Base-by-base conservation (phyloP, 2,888 invertebrate species). In the Drepana falcataria region DNA sequence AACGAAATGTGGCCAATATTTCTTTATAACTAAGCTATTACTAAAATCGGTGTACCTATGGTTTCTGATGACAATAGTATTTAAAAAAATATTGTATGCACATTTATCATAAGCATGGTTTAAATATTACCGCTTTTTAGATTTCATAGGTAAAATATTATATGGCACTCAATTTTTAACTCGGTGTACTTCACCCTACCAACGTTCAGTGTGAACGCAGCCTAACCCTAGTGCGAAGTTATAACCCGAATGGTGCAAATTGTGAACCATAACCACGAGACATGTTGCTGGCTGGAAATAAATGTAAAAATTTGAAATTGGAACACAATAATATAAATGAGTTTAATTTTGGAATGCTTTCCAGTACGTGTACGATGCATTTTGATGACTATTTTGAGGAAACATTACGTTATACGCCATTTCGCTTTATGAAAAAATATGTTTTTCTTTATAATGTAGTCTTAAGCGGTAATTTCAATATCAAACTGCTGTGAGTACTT, bases 211-310 rank as follows among this genome's bases (percentile, higher is more conserved):
- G 41, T 55, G 51, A 47, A 60, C 66, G 5, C 51, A 60, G 53
- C 71, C 63, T 64, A 62, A 70, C 61, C 58, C 69, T 71, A 65
- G 69, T 76, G 80, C 73, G 73, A 78, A 81, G 79, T 82, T 81
- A 84, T 83, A 84, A 81, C 85, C 85, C 83, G 83, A 85, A 84
- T 79, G 85, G 85, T 85, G 87, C 85, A 85, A 88, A 90, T 87
- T 88, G 89, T 87, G 86, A 86, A 87, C 88, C 87, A 83, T 86
- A 86, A 87, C 81, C 79, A 74, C 69, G 73, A 75, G 79, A 85
- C 83, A 85, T 81, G 83, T 83, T 79, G 80, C 77, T 78, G 71
- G 69, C 75, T 71, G 69, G 59, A 69, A 69, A 70, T 76, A 73
- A 77, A 79, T 78, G 81, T 79, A 82, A 81, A 75, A 75, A 71